phyloP scores from a whole-genome alignment of 2,113 vertebrate genomes.

The Rattus rattus region DNA sequence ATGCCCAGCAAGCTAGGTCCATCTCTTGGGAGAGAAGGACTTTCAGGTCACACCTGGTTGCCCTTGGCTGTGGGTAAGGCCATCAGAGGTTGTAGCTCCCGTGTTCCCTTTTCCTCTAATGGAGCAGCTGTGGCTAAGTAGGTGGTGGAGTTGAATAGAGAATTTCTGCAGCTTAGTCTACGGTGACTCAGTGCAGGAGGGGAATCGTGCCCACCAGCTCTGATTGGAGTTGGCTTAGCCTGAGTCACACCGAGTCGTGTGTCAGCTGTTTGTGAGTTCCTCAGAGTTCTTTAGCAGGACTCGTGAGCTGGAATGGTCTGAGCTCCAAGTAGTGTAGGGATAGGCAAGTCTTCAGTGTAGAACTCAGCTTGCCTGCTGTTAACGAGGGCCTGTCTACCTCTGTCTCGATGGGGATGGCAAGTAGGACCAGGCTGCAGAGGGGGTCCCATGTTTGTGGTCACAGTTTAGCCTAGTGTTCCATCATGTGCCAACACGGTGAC shows the following conservation, averaged over 20 bases:
- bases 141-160: constrained; percentile 64
- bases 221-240: constrained; percentile 56
- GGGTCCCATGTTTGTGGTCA: neutral
- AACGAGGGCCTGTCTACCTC: neutral
- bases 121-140: constrained; percentile 75
- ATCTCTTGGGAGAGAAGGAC: constrained; percentile 42
- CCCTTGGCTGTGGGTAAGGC: constrained; percentile 39
- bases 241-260: constrained; percentile 67
- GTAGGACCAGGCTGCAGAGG: neutral
- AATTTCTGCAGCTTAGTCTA: constrained; percentile 45
- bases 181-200: constrained; percentile 79
- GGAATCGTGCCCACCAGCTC: constrained; percentile 54
- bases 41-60: constrained; percentile 60
- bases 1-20: neutral
- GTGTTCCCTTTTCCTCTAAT: constrained; percentile 29
- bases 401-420: neutral
- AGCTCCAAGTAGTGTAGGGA: neutral
- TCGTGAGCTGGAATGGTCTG: neutral
- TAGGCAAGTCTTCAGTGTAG: neutral
- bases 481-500: constrained; percentile 11
- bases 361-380: neutral
- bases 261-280: constrained; percentile 29
- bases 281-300: constrained; percentile 1
- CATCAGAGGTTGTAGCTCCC: neutral
- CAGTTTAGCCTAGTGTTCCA: neutral